Conservation (phyloP, 2,113 vertebrate species). For the Oryzias javanicus region DNA sequence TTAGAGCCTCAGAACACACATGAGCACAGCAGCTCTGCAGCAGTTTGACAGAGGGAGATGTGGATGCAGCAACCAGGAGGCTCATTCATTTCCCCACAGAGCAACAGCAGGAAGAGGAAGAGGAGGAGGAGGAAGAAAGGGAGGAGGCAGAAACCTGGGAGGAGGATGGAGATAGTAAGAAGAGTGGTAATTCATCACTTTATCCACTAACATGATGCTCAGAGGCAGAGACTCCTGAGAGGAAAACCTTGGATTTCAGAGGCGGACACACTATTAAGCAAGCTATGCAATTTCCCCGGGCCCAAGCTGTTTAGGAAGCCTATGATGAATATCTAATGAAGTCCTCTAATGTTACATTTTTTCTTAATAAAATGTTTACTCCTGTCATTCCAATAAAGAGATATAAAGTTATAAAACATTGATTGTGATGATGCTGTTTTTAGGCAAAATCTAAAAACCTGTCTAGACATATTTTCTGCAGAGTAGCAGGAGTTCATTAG, state of each 20-base stretch:
- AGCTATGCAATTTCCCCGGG: too few species aligned
- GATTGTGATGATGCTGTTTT: too few species aligned
- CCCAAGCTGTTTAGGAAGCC: too few species aligned
- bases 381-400: too few species aligned
- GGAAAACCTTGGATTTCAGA: conserved; percentile 1
- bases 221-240: conserved; percentile 31
- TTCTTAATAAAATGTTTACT: too few species aligned
- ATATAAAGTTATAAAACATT: too few species aligned
- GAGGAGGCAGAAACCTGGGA: conserved; percentile 23
- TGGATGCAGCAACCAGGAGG: conserved; percentile 65
- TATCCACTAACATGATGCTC: conserved; percentile 50
- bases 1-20: conserved; percentile 4
- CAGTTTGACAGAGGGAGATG: conserved; percentile 65
- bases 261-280: too few species aligned
- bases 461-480: too few species aligned
- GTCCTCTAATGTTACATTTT: too few species aligned
- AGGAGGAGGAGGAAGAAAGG: conserved; percentile 8
- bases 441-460: too few species aligned
- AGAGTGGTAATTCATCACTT: conserved; percentile 56
- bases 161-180: conserved; percentile 46
- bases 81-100: conserved; percentile 65
- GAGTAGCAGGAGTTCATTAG: too few species aligned
- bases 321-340: too few species aligned
- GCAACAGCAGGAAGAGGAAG: conserved; percentile 62
- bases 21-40: conserved; percentile 20